These are phyloP conservation scores for Trissolcus basalis DNA, from an alignment of 1,140 invertebrate species.

Conservation along the genomic window DNA sequence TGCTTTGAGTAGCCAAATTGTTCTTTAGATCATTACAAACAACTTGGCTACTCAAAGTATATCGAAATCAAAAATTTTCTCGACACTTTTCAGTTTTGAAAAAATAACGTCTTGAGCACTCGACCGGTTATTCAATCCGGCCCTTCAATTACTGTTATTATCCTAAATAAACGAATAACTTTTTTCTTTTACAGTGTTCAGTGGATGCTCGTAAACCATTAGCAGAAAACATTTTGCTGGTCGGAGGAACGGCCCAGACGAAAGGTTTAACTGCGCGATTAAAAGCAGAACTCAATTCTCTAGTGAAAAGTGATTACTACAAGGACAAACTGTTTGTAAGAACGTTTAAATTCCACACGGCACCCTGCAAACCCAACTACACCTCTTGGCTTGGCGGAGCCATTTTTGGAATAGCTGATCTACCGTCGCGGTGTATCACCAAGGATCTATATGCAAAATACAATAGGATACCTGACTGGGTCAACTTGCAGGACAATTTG, in stretches of 20 bases:
- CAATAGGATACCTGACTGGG: conserved; percentile 88
- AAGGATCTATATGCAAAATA: conserved; percentile 85
- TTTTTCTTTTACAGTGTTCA: conserved; percentile 79
- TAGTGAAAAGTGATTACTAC: conserved; percentile 81
- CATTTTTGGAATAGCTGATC: conserved; percentile 89
- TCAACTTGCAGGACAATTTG: conserved; percentile 82
- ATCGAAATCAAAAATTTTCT: no score
- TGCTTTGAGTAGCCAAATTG: no score
- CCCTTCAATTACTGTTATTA: no score
- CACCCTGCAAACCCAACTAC: conserved; percentile 90
- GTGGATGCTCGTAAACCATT: conserved; percentile 84
- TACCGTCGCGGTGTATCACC: conserved; percentile 82
- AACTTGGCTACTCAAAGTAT: no score
- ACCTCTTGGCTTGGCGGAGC: conserved; percentile 91
- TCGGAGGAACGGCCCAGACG: conserved; percentile 89
- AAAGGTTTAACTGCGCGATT: conserved; percentile 87
- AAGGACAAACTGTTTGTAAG: conserved; percentile 80
- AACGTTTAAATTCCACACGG: conserved; percentile 85
- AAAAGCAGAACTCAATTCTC: conserved; percentile 82
- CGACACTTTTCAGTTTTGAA: no score
- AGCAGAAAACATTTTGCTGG: conserved; percentile 88
- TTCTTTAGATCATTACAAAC: no score
- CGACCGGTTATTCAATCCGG: no score
- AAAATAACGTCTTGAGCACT: no score
- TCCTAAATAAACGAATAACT: not conserved